Conservation (phyloP, 2,113 vertebrate genomes). For the Pachycephala philippinensis region DNA sequence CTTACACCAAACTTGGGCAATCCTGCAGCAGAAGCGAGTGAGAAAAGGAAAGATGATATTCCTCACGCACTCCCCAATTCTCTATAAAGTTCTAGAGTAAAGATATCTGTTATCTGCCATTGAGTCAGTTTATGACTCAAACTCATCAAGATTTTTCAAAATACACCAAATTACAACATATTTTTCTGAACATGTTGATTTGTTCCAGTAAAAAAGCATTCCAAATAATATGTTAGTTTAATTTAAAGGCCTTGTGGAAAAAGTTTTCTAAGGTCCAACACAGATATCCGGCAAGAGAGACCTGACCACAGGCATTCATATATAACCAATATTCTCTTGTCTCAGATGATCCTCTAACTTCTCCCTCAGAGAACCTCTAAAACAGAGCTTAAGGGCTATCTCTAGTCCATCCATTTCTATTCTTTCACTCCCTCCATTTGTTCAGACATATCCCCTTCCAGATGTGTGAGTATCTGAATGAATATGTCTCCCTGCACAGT, state of each 20-base stretch:
- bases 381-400: not conserved
- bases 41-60: not conserved
- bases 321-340: not conserved
- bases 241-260: not conserved
- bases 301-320: not conserved
- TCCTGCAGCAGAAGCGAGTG: not conserved
- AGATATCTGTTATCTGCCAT: not conserved
- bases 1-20: not conserved
- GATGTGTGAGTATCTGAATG: not conserved
- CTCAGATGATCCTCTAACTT: not conserved
- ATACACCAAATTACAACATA: not conserved
- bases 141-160: not conserved
- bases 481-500: not conserved
- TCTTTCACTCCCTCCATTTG: not conserved
- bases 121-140: not conserved
- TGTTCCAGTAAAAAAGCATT: not conserved
- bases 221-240: not conserved
- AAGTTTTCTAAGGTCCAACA: not conserved
- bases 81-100: not conserved
- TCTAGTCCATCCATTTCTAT: not conserved
- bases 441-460: not conserved
- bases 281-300: not conserved
- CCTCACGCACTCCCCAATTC: not conserved
- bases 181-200: not conserved
- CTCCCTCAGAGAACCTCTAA: not conserved